These are phyloP conservation scores for Nemopilema nomurai DNA, from an alignment of 30 jellyfish, hydroid and myxozoan species.

Conservation along the genomic window DNA sequence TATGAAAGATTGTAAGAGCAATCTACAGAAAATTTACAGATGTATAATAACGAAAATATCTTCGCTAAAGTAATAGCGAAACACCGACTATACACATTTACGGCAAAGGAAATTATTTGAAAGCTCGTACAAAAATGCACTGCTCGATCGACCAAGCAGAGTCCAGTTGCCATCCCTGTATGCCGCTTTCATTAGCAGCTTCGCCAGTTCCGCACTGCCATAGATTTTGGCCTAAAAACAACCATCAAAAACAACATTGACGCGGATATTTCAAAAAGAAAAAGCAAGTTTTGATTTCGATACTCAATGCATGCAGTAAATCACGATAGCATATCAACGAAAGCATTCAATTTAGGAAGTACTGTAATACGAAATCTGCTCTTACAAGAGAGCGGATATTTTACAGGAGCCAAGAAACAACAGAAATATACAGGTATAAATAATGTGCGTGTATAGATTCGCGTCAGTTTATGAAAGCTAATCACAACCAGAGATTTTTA, in stretches of 20 bases:
- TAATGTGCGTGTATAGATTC: neutral
- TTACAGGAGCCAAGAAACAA: neutral
- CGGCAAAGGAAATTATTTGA: conserved; percentile 1
- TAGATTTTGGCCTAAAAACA: conserved; percentile 67
- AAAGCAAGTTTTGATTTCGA: too few species aligned
- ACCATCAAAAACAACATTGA: neutral
- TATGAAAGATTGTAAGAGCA: too few species aligned
- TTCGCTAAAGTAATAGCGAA: too few species aligned
- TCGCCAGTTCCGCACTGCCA: conserved; percentile 57
- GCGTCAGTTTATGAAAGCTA: neutral
- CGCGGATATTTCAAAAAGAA: too few species aligned
- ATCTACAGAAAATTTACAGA: too few species aligned
- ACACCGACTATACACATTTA: too few species aligned
- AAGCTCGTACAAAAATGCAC: conserved; percentile 70
- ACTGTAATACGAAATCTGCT: too few species aligned
- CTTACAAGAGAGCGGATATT: neutral
- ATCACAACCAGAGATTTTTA: neutral
- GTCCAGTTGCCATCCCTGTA: conserved; percentile 55
- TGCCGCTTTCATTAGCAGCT: conserved; percentile 23
- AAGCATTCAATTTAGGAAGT: too few species aligned
- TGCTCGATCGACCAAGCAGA: conserved; percentile 54
- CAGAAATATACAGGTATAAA: neutral
- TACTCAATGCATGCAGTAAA: neutral
- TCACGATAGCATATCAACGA: neutral
- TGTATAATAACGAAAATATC: too few species aligned